These are phyloP conservation scores for Oryzaephilus surinamensis DNA, from an alignment of 1,140 invertebrate genomes.

Conservation along the genomic window DNA sequence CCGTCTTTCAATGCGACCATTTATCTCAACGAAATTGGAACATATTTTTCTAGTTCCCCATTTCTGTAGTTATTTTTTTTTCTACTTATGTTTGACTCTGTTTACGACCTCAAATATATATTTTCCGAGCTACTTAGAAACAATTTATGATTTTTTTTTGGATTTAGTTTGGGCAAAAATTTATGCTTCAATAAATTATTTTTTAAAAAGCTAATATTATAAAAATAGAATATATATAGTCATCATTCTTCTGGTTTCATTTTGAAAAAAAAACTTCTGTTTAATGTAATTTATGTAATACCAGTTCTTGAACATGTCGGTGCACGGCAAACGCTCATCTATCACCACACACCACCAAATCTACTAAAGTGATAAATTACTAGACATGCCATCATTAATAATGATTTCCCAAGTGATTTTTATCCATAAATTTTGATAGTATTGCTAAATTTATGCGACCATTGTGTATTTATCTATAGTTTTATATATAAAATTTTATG, in stretches of 20 bases:
- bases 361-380: constrained; percentile 10
- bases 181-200: neutral
- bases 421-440: constrained; percentile 12
- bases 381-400: constrained; percentile 8
- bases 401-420: constrained; percentile 12
- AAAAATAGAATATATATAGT: neutral
- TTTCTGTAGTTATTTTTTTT: neutral
- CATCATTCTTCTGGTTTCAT: neutral
- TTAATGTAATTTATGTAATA: too few relatives aligned
- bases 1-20: constrained; percentile 12
- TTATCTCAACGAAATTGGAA: constrained; percentile 10
- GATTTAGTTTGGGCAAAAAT: neutral
- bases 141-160: neutral
- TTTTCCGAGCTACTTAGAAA: too few relatives aligned
- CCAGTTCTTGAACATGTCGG: too few relatives aligned
- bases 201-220: neutral
- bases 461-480: constrained; percentile 14
- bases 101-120: too few relatives aligned
- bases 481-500: too few relatives aligned
- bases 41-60: constrained; percentile 6
- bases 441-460: constrained; percentile 9
- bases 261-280: too few relatives aligned
- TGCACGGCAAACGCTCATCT: constrained; percentile 9
- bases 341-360: constrained; percentile 9
- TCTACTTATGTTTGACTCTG: neutral